Evolutionary conservation across 2,888 invertebrate genomes (phyloP).

Genomic region (Pycnomerus fuliginosus): DNA sequence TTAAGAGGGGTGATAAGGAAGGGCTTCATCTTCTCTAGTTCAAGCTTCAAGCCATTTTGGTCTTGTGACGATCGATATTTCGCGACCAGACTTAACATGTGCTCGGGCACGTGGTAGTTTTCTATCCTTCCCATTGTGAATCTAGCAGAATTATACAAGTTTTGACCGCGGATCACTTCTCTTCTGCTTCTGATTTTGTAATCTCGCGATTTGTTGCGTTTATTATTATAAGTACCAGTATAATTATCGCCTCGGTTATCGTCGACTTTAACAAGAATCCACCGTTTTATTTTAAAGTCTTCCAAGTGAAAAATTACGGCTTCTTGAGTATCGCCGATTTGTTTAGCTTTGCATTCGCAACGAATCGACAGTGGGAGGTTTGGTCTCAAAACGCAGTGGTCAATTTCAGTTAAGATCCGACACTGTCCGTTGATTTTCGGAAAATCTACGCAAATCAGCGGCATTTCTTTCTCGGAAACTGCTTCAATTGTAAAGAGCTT

Average conservation of each 20-base stretch:
- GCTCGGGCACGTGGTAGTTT: slow-evolving; percentile 51
- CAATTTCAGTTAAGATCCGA: slow-evolving; percentile 18
- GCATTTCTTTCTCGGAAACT: slow-evolving; percentile 53
- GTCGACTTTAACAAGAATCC: slow-evolving; percentile 57
- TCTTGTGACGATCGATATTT: slow-evolving; percentile 44
- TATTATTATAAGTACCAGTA: neutral
- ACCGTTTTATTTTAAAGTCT: slow-evolving; percentile 62
- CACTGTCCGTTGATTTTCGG: slow-evolving; percentile 53
- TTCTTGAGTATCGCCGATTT: slow-evolving; percentile 63
- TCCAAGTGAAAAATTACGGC: slow-evolving; percentile 61
- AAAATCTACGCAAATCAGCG: slow-evolving; percentile 57
- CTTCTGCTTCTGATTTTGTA: slow-evolving; percentile 4
- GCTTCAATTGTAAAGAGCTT: slow-evolving; percentile 52
- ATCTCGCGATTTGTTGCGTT: neutral
- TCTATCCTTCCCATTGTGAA: slow-evolving; percentile 62
- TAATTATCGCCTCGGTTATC: slow-evolving; percentile 1
- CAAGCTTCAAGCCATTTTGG: slow-evolving; percentile 41
- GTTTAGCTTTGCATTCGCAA: slow-evolving; percentile 59
- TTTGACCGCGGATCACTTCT: slow-evolving; percentile 56
- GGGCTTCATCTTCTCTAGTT: slow-evolving; percentile 53
- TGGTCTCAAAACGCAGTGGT: slow-evolving; percentile 56
- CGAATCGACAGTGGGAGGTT: slow-evolving; percentile 51
- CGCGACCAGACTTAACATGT: slow-evolving; percentile 48
- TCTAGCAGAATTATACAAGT: slow-evolving; percentile 54
- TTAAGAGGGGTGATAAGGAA: slow-evolving; percentile 56